A percentile compares a stretch with the other conserved stretches of the same genome.
Conservation (phyloP, 2,113 vertebrate genomes). For the Ciconia maguari region DNA sequence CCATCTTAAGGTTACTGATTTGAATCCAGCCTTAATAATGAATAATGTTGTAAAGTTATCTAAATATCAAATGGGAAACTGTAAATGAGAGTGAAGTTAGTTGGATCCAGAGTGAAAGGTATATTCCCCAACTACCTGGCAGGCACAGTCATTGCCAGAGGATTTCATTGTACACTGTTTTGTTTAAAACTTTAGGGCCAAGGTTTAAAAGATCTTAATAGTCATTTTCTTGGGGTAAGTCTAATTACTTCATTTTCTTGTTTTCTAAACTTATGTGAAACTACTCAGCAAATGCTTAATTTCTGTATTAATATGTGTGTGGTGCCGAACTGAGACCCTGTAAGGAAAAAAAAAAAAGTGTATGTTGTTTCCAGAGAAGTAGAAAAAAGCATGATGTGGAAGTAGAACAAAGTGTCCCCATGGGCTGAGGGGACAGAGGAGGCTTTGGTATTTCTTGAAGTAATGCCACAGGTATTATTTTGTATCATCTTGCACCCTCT, state of each 20-base stretch:
- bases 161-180: not conserved
- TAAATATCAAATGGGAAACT: not conserved
- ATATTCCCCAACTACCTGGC: not conserved
- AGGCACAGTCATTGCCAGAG: not conserved
- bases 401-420: not conserved
- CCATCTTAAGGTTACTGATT: not conserved
- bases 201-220: not conserved
- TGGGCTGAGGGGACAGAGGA: not conserved
- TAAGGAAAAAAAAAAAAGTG: not conserved
- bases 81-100: not conserved
- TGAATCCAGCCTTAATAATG: constrained; percentile 6
- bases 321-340: not conserved
- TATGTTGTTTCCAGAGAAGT: not conserved
- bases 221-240: not conserved
- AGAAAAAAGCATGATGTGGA: not conserved
- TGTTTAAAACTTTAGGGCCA: not conserved
- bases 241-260: not conserved
- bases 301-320: not conserved
- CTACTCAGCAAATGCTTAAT: not conserved
- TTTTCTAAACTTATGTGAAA: not conserved
- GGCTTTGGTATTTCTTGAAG: not conserved
- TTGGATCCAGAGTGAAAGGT: not conserved
- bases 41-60: not conserved
- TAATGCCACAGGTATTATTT: not conserved
- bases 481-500: not conserved